phyloP scores from a whole-genome alignment of 2,797 vertebrate genomes.

The Pseudochirops corinnae region DNA sequence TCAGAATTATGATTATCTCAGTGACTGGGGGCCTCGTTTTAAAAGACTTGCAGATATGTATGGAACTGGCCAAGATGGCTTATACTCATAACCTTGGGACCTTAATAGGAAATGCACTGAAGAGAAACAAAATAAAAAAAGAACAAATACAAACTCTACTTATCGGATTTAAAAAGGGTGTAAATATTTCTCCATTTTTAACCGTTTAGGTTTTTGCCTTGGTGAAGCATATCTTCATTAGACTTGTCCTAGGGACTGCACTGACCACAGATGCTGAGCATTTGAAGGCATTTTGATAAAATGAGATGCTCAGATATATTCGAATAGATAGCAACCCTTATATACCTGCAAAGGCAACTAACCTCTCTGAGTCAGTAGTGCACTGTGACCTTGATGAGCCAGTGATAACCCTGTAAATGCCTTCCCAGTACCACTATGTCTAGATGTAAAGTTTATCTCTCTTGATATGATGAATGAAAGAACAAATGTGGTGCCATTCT shows the following conservation, averaged over 20 bases:
- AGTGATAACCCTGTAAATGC: conserved; percentile 51
- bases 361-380: conserved; percentile 54
- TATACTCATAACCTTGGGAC: conserved; percentile 92
- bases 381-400: conserved; percentile 64
- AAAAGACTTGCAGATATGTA: conserved; percentile 98
- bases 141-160: conserved; percentile 70
- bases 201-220: conserved; percentile 80
- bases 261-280: conserved; percentile 80
- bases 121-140: conserved; percentile 52
- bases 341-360: conserved; percentile 82
- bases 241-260: conserved; percentile 83
- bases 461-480: background rate
- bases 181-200: conserved; percentile 86
- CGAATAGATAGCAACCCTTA: conserved; percentile 85
- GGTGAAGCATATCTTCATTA: conserved; percentile 83
- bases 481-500: background rate
- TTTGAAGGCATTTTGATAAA: conserved; percentile 82
- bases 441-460: background rate
- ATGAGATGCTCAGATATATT: conserved; percentile 78
- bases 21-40: conserved; percentile 97
- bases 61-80: conserved; percentile 88
- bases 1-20: conserved; percentile 98
- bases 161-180: conserved; percentile 80
- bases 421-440: conserved; percentile 45
- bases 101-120: conserved; percentile 80